These are phyloP conservation scores for Phylloscopus whistleri DNA, from an alignment of 2,113 vertebrate species.

Conservation along the genomic window DNA sequence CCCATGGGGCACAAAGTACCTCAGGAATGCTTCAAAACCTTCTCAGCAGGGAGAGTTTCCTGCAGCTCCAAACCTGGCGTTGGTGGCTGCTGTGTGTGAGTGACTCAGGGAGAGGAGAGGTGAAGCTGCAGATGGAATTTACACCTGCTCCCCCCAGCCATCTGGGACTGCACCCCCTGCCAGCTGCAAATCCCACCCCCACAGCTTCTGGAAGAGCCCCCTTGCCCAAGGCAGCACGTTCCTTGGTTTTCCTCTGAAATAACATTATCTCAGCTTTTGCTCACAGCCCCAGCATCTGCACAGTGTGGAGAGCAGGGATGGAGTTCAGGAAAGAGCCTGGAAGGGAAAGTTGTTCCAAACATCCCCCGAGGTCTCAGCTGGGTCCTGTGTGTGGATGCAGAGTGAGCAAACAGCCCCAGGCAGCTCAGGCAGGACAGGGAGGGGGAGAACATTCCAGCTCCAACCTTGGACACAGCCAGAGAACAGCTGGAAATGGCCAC, in stretches of 20 bases:
- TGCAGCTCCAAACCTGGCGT: background rate
- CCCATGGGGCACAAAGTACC: background rate
- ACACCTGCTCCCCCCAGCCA: conserved; percentile 27
- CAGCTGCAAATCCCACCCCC: conserved; percentile 29
- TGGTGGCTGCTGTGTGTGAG: background rate
- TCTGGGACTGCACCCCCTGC: conserved; percentile 2
- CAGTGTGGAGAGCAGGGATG: background rate
- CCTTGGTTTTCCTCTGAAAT: background rate
- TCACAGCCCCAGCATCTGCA: background rate
- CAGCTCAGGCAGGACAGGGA: background rate
- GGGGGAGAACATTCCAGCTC: background rate
- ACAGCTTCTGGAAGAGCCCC: background rate
- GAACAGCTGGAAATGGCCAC: background rate
- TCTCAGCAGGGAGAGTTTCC: background rate
- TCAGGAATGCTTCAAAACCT: background rate
- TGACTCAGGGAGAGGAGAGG: conserved; percentile 21
- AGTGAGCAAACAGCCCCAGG: background rate
- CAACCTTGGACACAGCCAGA: background rate
- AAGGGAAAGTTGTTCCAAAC: background rate
- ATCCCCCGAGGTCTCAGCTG: background rate
- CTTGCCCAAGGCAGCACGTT: background rate
- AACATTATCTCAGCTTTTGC: background rate
- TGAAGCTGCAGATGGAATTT: conserved; percentile 38
- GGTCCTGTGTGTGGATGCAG: background rate
- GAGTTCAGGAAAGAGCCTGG: background rate